phyloP scores from a whole-genome alignment of 2,797 vertebrate species.

The Pelobates cultripes region DNA sequence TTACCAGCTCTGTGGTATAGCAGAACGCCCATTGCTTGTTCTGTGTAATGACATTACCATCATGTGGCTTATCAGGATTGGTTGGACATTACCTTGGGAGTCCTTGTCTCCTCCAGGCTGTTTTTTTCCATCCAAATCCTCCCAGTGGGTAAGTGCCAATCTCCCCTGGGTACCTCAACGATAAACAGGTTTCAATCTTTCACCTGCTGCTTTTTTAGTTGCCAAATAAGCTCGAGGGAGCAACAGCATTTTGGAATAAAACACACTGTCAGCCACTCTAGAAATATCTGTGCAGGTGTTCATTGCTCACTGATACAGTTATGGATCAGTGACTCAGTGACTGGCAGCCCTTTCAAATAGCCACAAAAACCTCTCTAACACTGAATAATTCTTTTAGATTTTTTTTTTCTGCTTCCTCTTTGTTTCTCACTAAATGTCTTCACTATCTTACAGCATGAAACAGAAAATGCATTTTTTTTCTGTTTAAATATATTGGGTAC shows the following conservation, averaged over 20 bases:
- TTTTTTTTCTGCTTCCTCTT: too few species aligned
- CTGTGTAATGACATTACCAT: not conserved
- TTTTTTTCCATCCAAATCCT: constrained; percentile 24
- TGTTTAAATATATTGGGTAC: too few species aligned
- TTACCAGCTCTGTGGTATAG: too few species aligned
- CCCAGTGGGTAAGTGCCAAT: constrained; percentile 24
- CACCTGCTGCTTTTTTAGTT: constrained; percentile 47
- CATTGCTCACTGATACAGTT: not conserved
- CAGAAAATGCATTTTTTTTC: too few species aligned
- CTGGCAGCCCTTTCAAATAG: not conserved
- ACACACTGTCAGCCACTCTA: not conserved
- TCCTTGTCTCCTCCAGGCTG: not conserved
- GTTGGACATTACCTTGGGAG: constrained; percentile 2
- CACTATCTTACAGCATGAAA: too few species aligned
- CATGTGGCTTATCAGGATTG: not conserved
- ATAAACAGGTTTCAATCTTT: constrained; percentile 56
- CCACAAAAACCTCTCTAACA: not conserved
- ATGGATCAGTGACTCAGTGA: not conserved
- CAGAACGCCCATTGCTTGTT: too few species aligned
- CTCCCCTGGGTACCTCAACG: constrained; percentile 46
- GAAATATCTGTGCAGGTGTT: not conserved
- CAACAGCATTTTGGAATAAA: not conserved
- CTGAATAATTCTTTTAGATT: too few species aligned
- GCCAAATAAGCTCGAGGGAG: not conserved
- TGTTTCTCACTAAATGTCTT: too few species aligned